Evolutionary conservation across 92 coral and sea anemone genomes (phyloP).

Genomic region (Epizoanthus ramosus): DNA sequence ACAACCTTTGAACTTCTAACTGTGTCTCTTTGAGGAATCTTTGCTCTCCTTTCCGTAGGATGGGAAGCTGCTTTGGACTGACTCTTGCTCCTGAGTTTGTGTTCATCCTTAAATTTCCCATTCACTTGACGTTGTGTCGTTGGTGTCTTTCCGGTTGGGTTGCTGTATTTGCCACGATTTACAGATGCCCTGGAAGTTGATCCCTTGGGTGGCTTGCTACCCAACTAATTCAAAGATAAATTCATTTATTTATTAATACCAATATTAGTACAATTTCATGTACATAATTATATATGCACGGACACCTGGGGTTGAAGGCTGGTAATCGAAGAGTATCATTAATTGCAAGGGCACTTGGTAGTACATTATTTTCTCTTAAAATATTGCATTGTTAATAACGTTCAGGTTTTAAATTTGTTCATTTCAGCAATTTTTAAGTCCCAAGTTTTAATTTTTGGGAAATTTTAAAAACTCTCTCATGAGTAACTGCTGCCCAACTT

Average conservation of each 20-base stretch:
- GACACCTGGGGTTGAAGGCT: no score
- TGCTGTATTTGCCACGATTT: neutral
- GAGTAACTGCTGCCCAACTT: no score
- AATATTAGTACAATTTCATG: no score
- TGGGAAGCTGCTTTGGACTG: neutral
- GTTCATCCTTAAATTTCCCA: slow-evolving; percentile 6
- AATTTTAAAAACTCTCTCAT: no score
- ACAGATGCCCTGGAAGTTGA: slow-evolving; percentile 20
- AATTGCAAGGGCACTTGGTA: no score
- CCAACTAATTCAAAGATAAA: slow-evolving; percentile 10
- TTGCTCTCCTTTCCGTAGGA: neutral
- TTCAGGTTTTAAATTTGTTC: no score
- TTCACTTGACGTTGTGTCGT: neutral
- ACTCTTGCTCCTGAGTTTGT: neutral
- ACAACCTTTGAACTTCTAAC: neutral
- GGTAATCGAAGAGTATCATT: no score
- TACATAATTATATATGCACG: no score
- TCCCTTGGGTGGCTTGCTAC: slow-evolving; percentile 5
- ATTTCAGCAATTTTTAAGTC: no score
- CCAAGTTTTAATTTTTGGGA: no score
- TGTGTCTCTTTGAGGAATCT: neutral
- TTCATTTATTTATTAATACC: neutral
- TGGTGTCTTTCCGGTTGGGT: slow-evolving; percentile 7
- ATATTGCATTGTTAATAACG: no score
- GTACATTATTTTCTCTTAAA: no score